Evolutionary conservation across 2,113 vertebrate genomes (phyloP), one percentile per base, ranked within the genome.

Genomic region (Erinaceus europaeus): DNA sequence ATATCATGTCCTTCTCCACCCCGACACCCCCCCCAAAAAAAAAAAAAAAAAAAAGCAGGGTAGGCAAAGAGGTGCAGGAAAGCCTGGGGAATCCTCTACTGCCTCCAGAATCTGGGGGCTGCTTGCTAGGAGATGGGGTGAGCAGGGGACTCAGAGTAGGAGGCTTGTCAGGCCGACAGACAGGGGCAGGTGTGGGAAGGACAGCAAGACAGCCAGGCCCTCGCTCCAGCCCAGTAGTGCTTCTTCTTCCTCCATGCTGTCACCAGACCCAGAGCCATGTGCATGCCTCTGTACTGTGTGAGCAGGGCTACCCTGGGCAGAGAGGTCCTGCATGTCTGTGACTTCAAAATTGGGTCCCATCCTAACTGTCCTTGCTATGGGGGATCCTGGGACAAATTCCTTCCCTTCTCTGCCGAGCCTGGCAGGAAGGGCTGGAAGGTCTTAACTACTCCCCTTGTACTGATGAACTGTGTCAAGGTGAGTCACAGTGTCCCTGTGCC

Each of bases 111-210:
- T n/a, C n/a, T n/a, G n/a, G n/a, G 57, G 57, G 57, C 29, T 13
- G 8, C n/a, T 11, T 14, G 8, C 57, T 59, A 46, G 61, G 1
- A 46, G 55, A 44, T 74, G 38, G 42, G 44, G 18, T 25, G 10
- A 2, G 4, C 1, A 12, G 20, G 67, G 46, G 20, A 18, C 11
- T 12, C n/a, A 40, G 36, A 38, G 27, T 46, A 32, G 18, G 61
- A 4, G 17, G 57, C 5, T 14, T 1, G 65, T 32, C 27, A 52
- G 64, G 7, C 59, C 72, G 88, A 94, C 38, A 27, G 80, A 85
- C 55, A 36, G 83, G 40, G 62, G 46, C 67, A 64, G 78, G 67
- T 84, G 86, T 9, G 79, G 64, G 5, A 62, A 75, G 27, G 46
- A n/a, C 13, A 13, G 34, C 59, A 40, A 59, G 87, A 46, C 34